Evolutionary conservation across 2,888 invertebrate species (phyloP).

Genomic region (Griposia aprilina): DNA sequence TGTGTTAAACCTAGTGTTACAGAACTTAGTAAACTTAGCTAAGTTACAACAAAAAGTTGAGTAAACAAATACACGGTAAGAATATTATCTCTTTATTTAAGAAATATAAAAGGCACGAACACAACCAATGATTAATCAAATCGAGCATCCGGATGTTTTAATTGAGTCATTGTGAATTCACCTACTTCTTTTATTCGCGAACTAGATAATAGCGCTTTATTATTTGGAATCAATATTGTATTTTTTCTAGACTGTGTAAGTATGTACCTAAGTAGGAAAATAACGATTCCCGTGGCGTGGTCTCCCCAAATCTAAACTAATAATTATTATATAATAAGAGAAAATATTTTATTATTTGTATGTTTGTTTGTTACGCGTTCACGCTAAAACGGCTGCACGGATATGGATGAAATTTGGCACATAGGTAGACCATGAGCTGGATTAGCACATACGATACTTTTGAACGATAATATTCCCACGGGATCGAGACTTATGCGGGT

Average conservation of each 20-base stretch:
- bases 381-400: too few species aligned
- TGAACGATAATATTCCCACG: too few species aligned
- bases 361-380: too few species aligned
- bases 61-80: constrained; percentile 19
- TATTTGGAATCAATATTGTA: neutral
- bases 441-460: too few species aligned
- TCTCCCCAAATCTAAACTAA: too few species aligned
- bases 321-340: too few species aligned
- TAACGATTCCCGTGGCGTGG: neutral
- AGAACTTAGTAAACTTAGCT: too few species aligned
- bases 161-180: constrained; percentile 2
- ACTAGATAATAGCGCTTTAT: too few species aligned
- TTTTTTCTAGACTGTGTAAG: neutral
- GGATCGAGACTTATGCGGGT: too few species aligned
- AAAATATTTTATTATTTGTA: too few species aligned
- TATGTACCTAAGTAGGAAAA: neutral
- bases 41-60: constrained; percentile 4
- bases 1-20: neutral
- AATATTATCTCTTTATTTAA: neutral
- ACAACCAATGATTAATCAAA: constrained; percentile 18
- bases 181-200: neutral
- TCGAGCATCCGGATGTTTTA: constrained; percentile 31
- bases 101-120: constrained; percentile 1
- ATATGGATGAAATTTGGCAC: too few species aligned
- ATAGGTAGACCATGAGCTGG: too few species aligned